These are phyloP conservation scores for Hecatera dysodea DNA, from an alignment of 2,888 invertebrate genomes.

Conservation along the genomic window DNA sequence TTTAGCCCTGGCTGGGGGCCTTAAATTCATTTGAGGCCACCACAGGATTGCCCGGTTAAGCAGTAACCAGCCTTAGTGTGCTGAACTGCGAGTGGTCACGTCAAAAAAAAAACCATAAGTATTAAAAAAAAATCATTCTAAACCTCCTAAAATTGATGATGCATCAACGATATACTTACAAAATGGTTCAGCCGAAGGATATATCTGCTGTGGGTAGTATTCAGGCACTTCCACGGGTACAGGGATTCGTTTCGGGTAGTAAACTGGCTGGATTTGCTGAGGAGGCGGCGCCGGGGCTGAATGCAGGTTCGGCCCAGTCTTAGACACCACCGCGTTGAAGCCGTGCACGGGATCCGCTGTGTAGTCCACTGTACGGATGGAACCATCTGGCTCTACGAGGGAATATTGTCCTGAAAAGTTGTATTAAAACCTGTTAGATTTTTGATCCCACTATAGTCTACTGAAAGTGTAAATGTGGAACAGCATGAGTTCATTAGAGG, in stretches of 20 bases:
- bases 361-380: constrained; percentile 90
- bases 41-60: too few relatives aligned
- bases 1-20: too few relatives aligned
- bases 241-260: constrained; percentile 77
- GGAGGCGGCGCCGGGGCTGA: constrained; percentile 71
- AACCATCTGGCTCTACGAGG: constrained; percentile 89
- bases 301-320: constrained; percentile 88
- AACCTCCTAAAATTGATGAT: background rate
- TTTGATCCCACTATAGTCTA: too few relatives aligned
- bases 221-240: constrained; percentile 83
- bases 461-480: too few relatives aligned
- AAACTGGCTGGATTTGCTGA: constrained; percentile 66
- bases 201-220: constrained; percentile 68
- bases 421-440: background rate
- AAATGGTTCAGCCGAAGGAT: constrained; percentile 67
- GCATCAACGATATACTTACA: constrained; percentile 35
- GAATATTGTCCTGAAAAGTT: constrained; percentile 88
- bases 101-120: too few relatives aligned
- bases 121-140: too few relatives aligned
- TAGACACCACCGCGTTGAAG: constrained; percentile 91
- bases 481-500: too few relatives aligned
- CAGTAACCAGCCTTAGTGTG: too few relatives aligned
- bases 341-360: constrained; percentile 91
- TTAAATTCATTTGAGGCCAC: too few relatives aligned
- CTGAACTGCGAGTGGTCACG: too few relatives aligned